Conservation (phyloP, 2,113 vertebrate genomes). For the Pica pica region DNA sequence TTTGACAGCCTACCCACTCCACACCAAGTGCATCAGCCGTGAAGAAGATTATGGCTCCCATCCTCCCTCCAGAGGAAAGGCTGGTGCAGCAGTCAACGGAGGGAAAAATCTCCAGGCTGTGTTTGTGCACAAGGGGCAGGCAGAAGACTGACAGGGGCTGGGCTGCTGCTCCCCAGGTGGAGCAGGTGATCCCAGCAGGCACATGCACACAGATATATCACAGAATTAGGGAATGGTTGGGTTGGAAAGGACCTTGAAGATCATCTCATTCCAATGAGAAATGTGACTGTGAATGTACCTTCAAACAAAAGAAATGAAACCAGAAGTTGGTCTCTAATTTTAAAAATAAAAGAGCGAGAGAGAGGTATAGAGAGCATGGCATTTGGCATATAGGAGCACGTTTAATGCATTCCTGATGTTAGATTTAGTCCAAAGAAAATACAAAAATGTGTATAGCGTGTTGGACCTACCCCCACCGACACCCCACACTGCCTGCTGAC, state of each 20-base stretch:
- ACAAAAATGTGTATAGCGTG: not conserved
- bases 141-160: fast-evolving
- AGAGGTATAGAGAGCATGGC: not conserved
- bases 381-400: not conserved
- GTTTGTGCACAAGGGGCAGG: not conserved
- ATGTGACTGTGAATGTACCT: not conserved
- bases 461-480: fast-evolving
- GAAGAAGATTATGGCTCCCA: not conserved
- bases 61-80: not conserved
- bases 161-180: not conserved
- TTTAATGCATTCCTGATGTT: not conserved
- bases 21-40: not conserved
- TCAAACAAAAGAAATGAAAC: not conserved
- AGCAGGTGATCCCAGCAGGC: not conserved
- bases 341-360: not conserved
- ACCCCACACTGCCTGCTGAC: too few species aligned
- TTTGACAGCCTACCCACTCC: not conserved
- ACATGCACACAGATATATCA: fast-evolving
- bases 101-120: not conserved
- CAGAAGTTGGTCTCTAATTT: not conserved
- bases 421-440: not conserved
- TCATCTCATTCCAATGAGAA: not conserved
- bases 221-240: not conserved
- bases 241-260: not conserved
- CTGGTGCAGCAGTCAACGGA: not conserved